Conservation (phyloP, 2,888 invertebrate genomes). For the Amphiduros pacificus region DNA sequence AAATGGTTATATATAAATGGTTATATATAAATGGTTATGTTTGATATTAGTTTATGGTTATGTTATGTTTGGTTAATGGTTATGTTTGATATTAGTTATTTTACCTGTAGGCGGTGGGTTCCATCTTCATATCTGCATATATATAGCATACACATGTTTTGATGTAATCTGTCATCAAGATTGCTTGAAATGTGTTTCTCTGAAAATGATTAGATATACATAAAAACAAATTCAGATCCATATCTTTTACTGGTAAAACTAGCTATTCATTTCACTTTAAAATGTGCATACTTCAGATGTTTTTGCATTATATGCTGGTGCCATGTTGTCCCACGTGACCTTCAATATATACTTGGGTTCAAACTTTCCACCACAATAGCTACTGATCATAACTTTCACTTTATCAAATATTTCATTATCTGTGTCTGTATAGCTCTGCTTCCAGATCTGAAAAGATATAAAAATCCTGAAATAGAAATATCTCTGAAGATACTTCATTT, state of each 20-base stretch:
- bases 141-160: background rate
- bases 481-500: background rate
- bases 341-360: constrained; percentile 4
- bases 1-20: too few relatives aligned
- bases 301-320: background rate
- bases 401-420: background rate
- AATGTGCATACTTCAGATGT: background rate
- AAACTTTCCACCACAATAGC: background rate
- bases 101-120: constrained; percentile 4
- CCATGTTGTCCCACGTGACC: constrained; percentile 15
- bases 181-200: constrained; percentile 12
- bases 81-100: background rate
- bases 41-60: too few relatives aligned
- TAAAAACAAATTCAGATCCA: too few relatives aligned
- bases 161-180: background rate
- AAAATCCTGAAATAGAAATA: background rate
- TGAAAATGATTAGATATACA: too few relatives aligned
- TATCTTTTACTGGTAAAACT: background rate
- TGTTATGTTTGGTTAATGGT: too few relatives aligned
- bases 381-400: background rate
- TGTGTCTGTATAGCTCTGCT: background rate
- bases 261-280: background rate
- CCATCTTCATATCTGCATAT: constrained; percentile 5
- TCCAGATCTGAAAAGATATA: background rate
- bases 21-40: too few relatives aligned